These are phyloP conservation scores for Sorex araneus DNA, from an alignment of 2,113 vertebrate genomes.

Conservation along the genomic window DNA sequence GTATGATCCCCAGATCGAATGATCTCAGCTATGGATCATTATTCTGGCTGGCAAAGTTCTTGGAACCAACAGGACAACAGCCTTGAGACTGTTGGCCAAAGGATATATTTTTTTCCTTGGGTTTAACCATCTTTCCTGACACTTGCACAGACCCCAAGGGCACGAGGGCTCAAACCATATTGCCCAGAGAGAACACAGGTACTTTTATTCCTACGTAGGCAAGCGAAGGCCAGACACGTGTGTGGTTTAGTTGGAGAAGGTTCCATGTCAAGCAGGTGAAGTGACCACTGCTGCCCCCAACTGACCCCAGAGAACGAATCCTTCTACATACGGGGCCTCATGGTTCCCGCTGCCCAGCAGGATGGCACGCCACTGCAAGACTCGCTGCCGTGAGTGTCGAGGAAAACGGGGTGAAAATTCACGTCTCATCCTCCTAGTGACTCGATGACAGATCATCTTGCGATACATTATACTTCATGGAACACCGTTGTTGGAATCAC, in stretches of 20 bases:
- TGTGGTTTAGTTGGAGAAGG: conserved; percentile 8
- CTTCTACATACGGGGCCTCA: background rate
- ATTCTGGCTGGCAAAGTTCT: too few species aligned
- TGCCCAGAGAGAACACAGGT: background rate
- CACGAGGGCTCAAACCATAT: background rate
- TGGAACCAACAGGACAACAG: too few species aligned
- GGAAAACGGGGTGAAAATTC: background rate
- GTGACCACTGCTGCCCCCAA: background rate
- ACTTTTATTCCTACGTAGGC: too few species aligned
- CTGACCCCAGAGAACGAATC: background rate
- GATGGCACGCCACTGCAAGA: background rate
- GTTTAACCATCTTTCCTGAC: too few species aligned
- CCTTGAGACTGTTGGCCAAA: too few species aligned
- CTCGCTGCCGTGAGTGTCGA: background rate
- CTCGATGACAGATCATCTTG: conserved; percentile 24
- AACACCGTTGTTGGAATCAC: background rate
- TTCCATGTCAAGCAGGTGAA: background rate
- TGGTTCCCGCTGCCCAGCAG: background rate
- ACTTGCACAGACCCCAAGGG: too few species aligned
- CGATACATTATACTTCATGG: background rate
- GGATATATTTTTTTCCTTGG: too few species aligned
- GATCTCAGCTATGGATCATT: too few species aligned
- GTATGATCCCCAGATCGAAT: too few species aligned
- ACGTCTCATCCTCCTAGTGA: conserved; percentile 12
- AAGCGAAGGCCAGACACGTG: background rate